Conservation (phyloP, 1,140 invertebrate genomes). For the Anthonomus grandis region DNA sequence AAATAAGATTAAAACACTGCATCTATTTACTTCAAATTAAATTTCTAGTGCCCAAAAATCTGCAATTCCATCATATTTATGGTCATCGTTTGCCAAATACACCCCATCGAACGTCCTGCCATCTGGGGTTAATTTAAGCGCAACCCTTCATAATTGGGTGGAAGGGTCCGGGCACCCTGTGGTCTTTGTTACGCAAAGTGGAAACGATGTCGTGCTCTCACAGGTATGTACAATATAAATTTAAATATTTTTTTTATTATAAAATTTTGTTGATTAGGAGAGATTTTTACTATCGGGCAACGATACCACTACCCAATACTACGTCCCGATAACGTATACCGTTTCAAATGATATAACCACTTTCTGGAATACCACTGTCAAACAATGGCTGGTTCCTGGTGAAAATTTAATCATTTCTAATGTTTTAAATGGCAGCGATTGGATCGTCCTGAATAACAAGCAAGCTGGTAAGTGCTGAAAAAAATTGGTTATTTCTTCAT, state of each 20-base stretch:
- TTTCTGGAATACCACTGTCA: conserved; percentile 55
- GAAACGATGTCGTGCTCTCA: conserved; percentile 18
- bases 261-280: conserved; percentile 22
- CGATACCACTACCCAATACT: conserved; percentile 4
- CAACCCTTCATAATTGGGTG: conserved; percentile 56
- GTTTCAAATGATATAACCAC: conserved; percentile 35
- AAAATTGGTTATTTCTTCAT: not conserved
- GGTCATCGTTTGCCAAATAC: conserved; percentile 35
- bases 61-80: conserved; percentile 49
- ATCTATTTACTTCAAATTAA: not conserved
- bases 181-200: conserved; percentile 43
- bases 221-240: conserved; percentile 22
- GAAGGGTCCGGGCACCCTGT: conserved; percentile 63
- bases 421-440: conserved; percentile 49
- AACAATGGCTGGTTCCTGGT: conserved; percentile 47
- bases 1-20: no score
- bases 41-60: conserved; percentile 50
- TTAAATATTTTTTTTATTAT: not conserved
- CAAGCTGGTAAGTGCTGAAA: conserved; percentile 55
- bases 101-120: conserved; percentile 29
- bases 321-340: conserved; percentile 26
- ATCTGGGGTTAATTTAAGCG: conserved; percentile 21
- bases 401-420: conserved; percentile 9
- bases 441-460: conserved; percentile 68
- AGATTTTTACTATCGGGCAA: conserved; percentile 25